Conservation (phyloP, 2,888 invertebrate species). For the Parnassius smintheus region DNA sequence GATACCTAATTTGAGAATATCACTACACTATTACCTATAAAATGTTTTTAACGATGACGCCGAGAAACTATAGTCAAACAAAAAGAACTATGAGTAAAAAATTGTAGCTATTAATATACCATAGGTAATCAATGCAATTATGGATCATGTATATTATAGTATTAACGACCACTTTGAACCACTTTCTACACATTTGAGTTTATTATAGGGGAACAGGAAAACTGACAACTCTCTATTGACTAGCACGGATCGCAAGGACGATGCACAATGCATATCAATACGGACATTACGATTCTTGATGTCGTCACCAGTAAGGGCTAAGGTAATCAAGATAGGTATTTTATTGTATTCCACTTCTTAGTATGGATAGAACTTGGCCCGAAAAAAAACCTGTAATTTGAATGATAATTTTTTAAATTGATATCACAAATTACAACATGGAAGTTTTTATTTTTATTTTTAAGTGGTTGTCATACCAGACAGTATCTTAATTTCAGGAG, state of each 20-base stretch:
- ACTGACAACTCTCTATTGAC: slow-evolving; percentile 57
- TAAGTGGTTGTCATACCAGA: no score
- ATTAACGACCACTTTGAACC: slow-evolving; percentile 25
- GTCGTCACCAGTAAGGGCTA: slow-evolving; percentile 17
- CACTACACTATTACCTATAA: no score
- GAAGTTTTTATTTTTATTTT: no score
- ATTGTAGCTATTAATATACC: no score
- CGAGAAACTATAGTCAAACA: no score
- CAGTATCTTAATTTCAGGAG: no score
- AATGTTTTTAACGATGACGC: no score
- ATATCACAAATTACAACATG: no score
- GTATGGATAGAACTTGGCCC: slow-evolving; percentile 5
- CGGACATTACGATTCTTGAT: slow-evolving; percentile 38
- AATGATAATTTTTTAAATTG: background rate
- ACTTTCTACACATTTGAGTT: slow-evolving; percentile 54
- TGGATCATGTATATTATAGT: background rate
- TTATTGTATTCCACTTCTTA: slow-evolving; percentile 16
- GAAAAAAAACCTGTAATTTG: slow-evolving; percentile 5
- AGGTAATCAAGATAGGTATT: slow-evolving; percentile 22
- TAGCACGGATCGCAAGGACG: slow-evolving; percentile 45
- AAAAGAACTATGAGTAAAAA: no score
- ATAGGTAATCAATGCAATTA: background rate
- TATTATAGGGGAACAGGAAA: slow-evolving; percentile 60
- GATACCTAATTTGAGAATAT: no score
- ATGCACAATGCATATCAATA: slow-evolving; percentile 59